These are phyloP conservation scores for Sinocyclocheilus anophthalmus DNA, from an alignment of 2,113 vertebrate genomes.

Conservation along the genomic window DNA sequence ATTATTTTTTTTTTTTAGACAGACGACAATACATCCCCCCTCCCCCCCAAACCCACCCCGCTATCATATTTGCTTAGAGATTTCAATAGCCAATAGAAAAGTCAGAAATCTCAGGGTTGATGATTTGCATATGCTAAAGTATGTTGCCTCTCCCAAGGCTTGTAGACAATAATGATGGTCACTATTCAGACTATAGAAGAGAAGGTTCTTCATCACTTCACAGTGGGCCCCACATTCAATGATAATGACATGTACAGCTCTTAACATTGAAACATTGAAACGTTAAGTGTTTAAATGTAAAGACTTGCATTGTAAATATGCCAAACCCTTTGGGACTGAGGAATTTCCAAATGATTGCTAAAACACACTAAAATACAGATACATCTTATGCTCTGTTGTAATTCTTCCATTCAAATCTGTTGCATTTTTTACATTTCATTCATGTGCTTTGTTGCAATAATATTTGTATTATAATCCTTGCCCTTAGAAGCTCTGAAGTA, in stretches of 20 bases:
- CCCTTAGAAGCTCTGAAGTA: background rate
- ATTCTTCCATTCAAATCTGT: background rate
- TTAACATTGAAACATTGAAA: slow-evolving; percentile 25
- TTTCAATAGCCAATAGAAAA: slow-evolving; percentile 18
- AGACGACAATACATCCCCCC: too few relatives aligned
- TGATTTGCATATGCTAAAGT: slow-evolving; percentile 17
- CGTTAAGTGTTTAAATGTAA: slow-evolving; percentile 51
- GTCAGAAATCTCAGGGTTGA: slow-evolving; percentile 34
- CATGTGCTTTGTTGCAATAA: slow-evolving; percentile 6
- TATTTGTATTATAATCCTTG: background rate
- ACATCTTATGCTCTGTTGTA: background rate
- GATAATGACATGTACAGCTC: slow-evolving; percentile 40
- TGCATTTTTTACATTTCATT: slow-evolving; percentile 21
- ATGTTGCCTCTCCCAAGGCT: slow-evolving; percentile 16
- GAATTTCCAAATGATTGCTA: background rate
- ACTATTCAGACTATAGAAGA: slow-evolving; percentile 68
- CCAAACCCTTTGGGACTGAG: background rate
- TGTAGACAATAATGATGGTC: slow-evolving; percentile 16
- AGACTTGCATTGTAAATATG: background rate
- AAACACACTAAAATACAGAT: slow-evolving; percentile 14
- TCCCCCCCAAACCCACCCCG: too few relatives aligned
- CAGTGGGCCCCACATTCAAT: slow-evolving; percentile 18
- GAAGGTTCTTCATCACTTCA: slow-evolving; percentile 55
- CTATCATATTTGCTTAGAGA: slow-evolving; percentile 9
- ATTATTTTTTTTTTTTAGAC: too few relatives aligned